Evolutionary conservation across 2,113 vertebrate species (phyloP), one percentile per base, ranked within the genome.

Genomic region (Agapornis roseicollis): DNA sequence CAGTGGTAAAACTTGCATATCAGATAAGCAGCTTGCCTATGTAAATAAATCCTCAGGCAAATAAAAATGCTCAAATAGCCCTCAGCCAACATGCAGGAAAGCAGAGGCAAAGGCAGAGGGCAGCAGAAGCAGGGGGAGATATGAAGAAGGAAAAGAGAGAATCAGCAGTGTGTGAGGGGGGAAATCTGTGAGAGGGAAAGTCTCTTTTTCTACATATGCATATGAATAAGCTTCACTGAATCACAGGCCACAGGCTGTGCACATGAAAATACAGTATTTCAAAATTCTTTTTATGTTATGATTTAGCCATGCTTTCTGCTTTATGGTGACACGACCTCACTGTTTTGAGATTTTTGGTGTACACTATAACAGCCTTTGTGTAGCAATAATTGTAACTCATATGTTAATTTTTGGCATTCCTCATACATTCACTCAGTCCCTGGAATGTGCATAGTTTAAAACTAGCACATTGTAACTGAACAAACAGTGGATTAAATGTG

Each of bases 401-500:
- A 94, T 24, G 28, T 65, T 80, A 91, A 73, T 85, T 93, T 96
- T 88, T 94, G 74, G 24, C 90, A 85, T 77, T 91, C 80, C 80
- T 96, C 52, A 29, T 90, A 73, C 46, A 77, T 90, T 94, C 83
- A 58, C 93, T 92, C 92, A 65, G 63, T 42, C 63, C 28, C 31
- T 76, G 91, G 93, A 96, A 95, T 94, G 93, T 92, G 87, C 89
- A 77, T 66, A 29, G 80, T 80, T 89, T 66, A 90, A 94, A 92
- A 76, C 83, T 63, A 94, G 41, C 86, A 94, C 82, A 93, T 88
- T 92, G 83, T 72, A 74, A 90, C 37, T 78, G 72, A 96, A 90
- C 92, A 97, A 97, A 83, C 61, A 95, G 83, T 78, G 88, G 94
- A 94, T 97, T 95, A 96, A 90, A 90, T 87, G 89, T 93, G 88